These are phyloP conservation scores for Carpatolechia fugitivella DNA, from an alignment of 2,888 invertebrate genomes.

Conservation along the genomic window DNA sequence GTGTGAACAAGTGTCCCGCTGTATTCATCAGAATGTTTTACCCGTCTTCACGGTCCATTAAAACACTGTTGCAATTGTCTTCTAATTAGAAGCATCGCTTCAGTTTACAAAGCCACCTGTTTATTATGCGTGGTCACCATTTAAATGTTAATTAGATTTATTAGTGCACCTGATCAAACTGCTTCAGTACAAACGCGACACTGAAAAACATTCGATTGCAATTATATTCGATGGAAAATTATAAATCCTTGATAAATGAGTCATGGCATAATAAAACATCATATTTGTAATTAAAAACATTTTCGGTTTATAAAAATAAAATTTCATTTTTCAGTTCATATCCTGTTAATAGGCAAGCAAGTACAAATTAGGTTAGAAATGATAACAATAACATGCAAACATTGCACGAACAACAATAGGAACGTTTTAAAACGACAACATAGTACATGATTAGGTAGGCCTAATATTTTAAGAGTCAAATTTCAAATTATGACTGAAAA, in stretches of 20 bases:
- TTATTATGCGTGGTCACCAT: conserved; percentile 77
- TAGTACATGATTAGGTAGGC: too few relatives aligned
- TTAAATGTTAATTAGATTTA: conserved; percentile 77
- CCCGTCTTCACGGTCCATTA: conserved; percentile 57
- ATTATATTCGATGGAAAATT: conserved; percentile 22
- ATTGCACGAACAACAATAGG: too few relatives aligned
- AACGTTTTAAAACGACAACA: too few relatives aligned
- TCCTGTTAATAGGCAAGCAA: too few relatives aligned
- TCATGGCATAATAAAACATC: too few relatives aligned
- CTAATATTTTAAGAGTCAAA: too few relatives aligned
- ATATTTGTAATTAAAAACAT: too few relatives aligned
- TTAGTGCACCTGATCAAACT: conserved; percentile 68
- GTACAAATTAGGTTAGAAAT: too few relatives aligned
- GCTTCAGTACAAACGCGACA: conserved; percentile 33
- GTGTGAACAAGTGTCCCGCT: conserved; percentile 59
- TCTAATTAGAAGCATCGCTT: conserved; percentile 66
- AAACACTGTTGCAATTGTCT: conserved; percentile 61
- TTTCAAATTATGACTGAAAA: too few relatives aligned
- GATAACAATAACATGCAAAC: too few relatives aligned
- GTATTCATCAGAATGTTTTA: conserved; percentile 48
- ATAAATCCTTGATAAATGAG: background rate
- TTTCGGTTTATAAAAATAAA: too few relatives aligned
- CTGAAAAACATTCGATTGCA: conserved; percentile 33
- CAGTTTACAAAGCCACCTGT: conserved; percentile 67
- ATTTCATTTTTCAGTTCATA: too few relatives aligned